These are phyloP conservation scores for Theristicus caerulescens DNA, from an alignment of 2,113 vertebrate genomes.

Conservation along the genomic window DNA sequence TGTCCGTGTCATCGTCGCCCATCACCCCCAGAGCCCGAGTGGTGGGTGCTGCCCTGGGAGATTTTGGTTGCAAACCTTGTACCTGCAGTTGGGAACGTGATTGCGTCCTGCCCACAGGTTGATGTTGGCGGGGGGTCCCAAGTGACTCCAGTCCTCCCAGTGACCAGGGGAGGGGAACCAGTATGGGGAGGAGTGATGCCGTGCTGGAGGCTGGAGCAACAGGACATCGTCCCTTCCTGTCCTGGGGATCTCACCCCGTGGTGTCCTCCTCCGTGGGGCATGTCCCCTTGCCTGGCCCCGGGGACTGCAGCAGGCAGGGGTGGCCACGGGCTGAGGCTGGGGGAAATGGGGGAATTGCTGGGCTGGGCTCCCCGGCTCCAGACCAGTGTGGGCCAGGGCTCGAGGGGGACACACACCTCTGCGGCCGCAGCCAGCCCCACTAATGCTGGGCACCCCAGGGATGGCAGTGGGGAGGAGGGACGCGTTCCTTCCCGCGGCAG, in stretches of 20 bases:
- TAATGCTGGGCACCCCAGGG: not conserved
- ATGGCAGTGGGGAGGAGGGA: not conserved
- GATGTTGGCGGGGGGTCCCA: rapidly evolving
- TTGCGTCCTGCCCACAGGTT: rapidly evolving
- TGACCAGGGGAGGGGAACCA: no score
- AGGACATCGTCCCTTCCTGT: not conserved
- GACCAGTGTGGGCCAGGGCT: not conserved
- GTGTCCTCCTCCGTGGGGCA: not conserved
- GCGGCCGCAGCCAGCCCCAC: not conserved
- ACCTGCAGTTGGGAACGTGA: not conserved
- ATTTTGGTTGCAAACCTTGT: not conserved
- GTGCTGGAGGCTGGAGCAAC: not conserved
- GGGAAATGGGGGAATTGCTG: not conserved
- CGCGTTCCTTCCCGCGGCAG: not conserved
- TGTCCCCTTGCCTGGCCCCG: not conserved
- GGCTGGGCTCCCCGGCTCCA: not conserved
- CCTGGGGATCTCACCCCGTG: rapidly evolving
- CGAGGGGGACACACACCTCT: not conserved
- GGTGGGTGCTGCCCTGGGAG: rapidly evolving
- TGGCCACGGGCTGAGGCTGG: rapidly evolving
- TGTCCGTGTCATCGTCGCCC: not conserved
- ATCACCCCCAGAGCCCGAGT: not conserved
- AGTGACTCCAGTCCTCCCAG: not conserved
- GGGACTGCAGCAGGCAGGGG: not conserved
- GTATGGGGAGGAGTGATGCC: not conserved